These are phyloP conservation scores for Electrophaes corylata DNA, from an alignment of 2,888 invertebrate genomes.

Conservation along the genomic window DNA sequence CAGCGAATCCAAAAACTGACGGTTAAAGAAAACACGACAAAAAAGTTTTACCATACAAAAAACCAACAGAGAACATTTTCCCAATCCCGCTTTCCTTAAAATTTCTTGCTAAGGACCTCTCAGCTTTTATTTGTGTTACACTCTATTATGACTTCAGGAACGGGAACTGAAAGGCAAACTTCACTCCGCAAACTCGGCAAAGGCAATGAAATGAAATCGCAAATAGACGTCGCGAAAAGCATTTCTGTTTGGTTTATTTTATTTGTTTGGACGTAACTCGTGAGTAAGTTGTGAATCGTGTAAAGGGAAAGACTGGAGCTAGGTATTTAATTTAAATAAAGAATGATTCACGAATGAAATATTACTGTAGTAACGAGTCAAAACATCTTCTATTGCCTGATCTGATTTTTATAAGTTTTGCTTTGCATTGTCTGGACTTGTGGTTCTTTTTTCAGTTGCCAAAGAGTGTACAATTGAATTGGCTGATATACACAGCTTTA, in stretches of 20 bases:
- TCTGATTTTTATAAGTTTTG: background rate
- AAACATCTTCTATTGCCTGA: background rate
- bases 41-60: background rate
- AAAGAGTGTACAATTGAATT: slow-evolving; percentile 33
- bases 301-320: background rate
- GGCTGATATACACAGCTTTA: slow-evolving; percentile 33
- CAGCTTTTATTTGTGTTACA: slow-evolving; percentile 56
- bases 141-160: slow-evolving; percentile 50
- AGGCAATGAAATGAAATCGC: slow-evolving; percentile 42
- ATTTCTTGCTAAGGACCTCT: slow-evolving; percentile 25
- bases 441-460: slow-evolving; percentile 25
- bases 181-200: slow-evolving; percentile 53
- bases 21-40: background rate
- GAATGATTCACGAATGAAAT: background rate
- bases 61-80: background rate
- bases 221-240: slow-evolving; percentile 40
- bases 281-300: background rate
- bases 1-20: background rate
- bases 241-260: slow-evolving; percentile 35
- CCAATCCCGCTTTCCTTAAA: background rate
- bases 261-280: slow-evolving; percentile 4
- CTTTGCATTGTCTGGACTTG: background rate
- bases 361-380: background rate
- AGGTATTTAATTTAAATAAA: background rate
- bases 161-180: slow-evolving; percentile 49